Evolutionary conservation across 2,113 vertebrate genomes (phyloP), one percentile per base, ranked within the genome.

Genomic region (Cheirogaleus medius): DNA sequence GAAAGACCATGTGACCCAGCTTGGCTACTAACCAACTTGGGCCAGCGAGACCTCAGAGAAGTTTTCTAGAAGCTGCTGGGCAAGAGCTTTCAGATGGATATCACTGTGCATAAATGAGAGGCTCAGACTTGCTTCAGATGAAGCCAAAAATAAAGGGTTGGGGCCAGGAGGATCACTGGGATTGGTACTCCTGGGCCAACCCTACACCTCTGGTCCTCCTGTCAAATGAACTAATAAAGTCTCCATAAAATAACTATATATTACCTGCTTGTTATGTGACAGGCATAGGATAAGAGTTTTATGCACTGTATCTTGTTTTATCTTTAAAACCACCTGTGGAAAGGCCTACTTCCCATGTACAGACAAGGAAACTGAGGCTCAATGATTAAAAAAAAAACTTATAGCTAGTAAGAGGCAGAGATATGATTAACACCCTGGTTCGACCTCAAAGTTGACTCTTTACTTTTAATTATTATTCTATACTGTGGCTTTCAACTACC

Each of bases 281-380:
- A 91, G 69, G 20, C 29, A 87, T 54, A 77, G 39, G 20, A 17
- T 90, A 90, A 73, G 34, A 78, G 14, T 92, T 93, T 44, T 74
- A 64, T 17, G 3, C 39, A 39, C 8, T 80, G 29, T 6, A 74
- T 74, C 10, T 6, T 60, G 44, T 92, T 83, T 63, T 78, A 34
- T 93, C 71, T 94, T 97, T 94, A 60, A 84, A 94, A 78, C 6
- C 93, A 56, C 12, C 32, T 77, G 1, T 54, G 7, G 52, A 42
- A 74, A 77, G 1, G 6, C 76, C 44, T 32, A 88, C 34, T 52
- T 87, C 14, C 8, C 37, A 77, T 34, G 76, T 71, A 81, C 4
- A 58, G 58, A 23, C 71, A 80, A 89, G 39, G 14, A 92, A 86
- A 91, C 25, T 12, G 23, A 96, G 7, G 10, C 18, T 74, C n/a